Conservation (phyloP, 2,113 vertebrate genomes). For the Plecturocebus donacophilus region DNA sequence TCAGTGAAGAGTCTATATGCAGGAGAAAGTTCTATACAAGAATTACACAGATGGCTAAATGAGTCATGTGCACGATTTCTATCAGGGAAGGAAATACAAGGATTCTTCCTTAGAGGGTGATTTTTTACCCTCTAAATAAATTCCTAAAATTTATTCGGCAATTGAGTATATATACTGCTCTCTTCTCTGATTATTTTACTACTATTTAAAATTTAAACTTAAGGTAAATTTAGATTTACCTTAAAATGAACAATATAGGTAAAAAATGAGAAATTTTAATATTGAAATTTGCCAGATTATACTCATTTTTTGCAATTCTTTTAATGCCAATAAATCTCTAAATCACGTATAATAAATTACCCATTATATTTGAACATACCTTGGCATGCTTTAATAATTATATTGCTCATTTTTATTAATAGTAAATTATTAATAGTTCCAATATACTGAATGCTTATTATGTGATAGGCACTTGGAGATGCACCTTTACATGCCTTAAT, state of each 20-base stretch:
- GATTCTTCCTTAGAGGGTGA: neutral
- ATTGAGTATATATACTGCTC: neutral
- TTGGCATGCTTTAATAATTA: neutral
- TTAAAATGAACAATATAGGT: neutral
- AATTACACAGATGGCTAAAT: neutral
- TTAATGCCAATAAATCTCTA: neutral
- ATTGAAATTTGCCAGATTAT: neutral
- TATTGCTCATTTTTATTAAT: constrained; percentile 26
- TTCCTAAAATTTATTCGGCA: neutral
- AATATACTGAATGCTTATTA: neutral
- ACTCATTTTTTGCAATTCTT: neutral
- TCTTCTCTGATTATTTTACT: neutral
- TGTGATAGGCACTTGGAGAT: neutral
- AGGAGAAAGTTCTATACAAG: neutral
- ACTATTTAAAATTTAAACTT: neutral
- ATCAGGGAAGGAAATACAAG: neutral
- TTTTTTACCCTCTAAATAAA: neutral
- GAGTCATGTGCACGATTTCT: neutral
- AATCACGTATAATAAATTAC: neutral
- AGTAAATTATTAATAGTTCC: neutral
- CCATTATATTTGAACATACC: neutral
- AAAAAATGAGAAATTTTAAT: neutral
- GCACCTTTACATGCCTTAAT: neutral
- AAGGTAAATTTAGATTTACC: neutral
- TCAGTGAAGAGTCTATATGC: neutral